Percentiles rank a stretch among this genome's conserved stretches.
These are phyloP conservation scores for Phoronis australis DNA, from an alignment of 2,888 invertebrate species.

Conservation along the genomic window DNA sequence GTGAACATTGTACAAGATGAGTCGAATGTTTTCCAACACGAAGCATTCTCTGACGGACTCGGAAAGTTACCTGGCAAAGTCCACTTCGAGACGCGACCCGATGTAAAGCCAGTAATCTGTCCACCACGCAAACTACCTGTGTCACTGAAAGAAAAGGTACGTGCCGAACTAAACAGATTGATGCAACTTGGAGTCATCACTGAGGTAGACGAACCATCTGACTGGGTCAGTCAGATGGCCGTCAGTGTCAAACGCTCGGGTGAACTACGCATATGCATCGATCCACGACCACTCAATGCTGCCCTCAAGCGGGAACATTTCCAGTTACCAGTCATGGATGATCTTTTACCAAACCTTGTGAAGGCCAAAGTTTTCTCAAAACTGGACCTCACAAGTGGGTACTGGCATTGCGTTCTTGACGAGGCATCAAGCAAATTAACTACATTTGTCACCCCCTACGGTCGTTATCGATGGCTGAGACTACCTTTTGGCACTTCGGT, in stretches of 20 bases:
- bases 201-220: slow-evolving; percentile 13
- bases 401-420: slow-evolving; percentile 17
- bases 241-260: slow-evolving; percentile 10
- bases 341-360: slow-evolving; percentile 14
- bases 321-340: slow-evolving; percentile 15
- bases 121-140: slow-evolving; percentile 11
- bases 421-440: slow-evolving; percentile 15
- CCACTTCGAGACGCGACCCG: slow-evolving; percentile 6
- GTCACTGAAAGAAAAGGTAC: slow-evolving; percentile 7
- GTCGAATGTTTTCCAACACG: not conserved
- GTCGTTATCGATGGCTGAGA: slow-evolving; percentile 16
- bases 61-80: slow-evolving; percentile 8
- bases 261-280: slow-evolving; percentile 6
- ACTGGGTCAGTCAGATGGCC: slow-evolving; percentile 15
- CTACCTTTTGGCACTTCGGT: slow-evolving; percentile 16
- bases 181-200: slow-evolving; percentile 9
- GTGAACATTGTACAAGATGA: not conserved
- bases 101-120: slow-evolving; percentile 7
- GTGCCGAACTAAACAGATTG: slow-evolving; percentile 13
- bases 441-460: slow-evolving; percentile 13
- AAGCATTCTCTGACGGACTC: slow-evolving; percentile 7
- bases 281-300: slow-evolving; percentile 7
- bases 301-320: slow-evolving; percentile 14
- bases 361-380: slow-evolving; percentile 15
- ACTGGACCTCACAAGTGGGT: slow-evolving; percentile 13